Base-by-base conservation (phyloP, 1,140 invertebrate genomes). In the Cotesia vestalis region DNA sequence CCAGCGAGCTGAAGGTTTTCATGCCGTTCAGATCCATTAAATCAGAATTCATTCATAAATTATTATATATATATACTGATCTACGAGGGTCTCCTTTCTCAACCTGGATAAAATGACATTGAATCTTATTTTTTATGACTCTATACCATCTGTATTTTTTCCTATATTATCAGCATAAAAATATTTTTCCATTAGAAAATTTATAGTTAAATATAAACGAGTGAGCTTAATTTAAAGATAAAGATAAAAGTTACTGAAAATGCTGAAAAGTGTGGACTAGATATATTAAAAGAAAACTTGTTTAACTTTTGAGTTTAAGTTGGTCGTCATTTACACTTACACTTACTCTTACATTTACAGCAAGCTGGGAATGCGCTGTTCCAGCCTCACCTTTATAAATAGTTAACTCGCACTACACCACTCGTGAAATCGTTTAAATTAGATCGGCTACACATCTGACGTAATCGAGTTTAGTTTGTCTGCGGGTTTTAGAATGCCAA, bases 31-130 rank as follows among this genome's bases (percentile, higher is more conserved):
- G 72, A 75, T 74, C 73, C 78, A 76, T 79, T 72, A 82, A 79
- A 80, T 82, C 77, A 76, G 74, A 27, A 55, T 75, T 55, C 73
- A 73, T 78, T 82, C 76, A 81, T 81, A 81, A 82, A 81, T 82
- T 82, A 83, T 82, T 80, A 81, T 81, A 73, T 74, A 74, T 53
- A 60, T 62, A 14, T 53, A 14, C 55, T 69, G 40, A 38, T 27
- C 27, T 46, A 9, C 6, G 3, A 46, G 40, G 40, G 6, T 46
- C 40, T 46, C 40, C 6, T 46, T 46, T 46, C 6, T 27, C 67
- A 35, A 38, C 34, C 59, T 14, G 61, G n/a, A 68, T 52, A 27
- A 11, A 20, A 53, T 60, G 52, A 57, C 53, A 59, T 60, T 59
- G n/a, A 38, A 9, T 60, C 64, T 66, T 66, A 12, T 66, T 35